Evolutionary conservation across 2,113 vertebrate species (phyloP).

Genomic region (Chloebia gouldiae): DNA sequence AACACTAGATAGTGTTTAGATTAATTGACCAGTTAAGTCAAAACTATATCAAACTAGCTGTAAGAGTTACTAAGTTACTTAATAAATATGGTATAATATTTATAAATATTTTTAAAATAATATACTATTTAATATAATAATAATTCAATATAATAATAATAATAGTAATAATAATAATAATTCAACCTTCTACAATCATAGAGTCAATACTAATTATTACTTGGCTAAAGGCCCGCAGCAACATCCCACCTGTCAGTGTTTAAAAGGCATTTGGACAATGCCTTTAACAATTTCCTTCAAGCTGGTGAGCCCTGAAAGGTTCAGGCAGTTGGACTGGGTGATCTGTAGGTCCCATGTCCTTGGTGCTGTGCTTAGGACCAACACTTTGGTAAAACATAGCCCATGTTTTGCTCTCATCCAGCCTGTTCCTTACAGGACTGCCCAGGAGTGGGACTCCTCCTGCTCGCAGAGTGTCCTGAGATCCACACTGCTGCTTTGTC

Average conservation of each 20-base stretch:
- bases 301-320: neutral
- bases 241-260: neutral
- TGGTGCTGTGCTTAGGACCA: neutral
- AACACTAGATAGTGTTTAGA: too few relatives aligned
- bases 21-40: too few relatives aligned
- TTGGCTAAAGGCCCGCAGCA: too few relatives aligned
- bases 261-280: neutral
- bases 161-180: too few relatives aligned
- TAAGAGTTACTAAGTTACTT: too few relatives aligned
- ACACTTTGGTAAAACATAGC: accelerated
- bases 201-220: too few relatives aligned
- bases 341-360: neutral
- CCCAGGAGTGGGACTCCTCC: neutral
- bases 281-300: neutral
- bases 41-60: too few relatives aligned
- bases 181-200: too few relatives aligned
- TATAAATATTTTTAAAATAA: too few relatives aligned
- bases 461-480: accelerated
- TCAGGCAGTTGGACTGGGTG: neutral
- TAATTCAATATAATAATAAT: too few relatives aligned
- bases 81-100: too few relatives aligned
- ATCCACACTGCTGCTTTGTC: accelerated
- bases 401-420: accelerated
- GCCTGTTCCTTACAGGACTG: neutral
- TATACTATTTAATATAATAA: too few relatives aligned